phyloP scores from a whole-genome alignment of 1,140 invertebrate genomes.

The Leptonema lineaticorne region DNA sequence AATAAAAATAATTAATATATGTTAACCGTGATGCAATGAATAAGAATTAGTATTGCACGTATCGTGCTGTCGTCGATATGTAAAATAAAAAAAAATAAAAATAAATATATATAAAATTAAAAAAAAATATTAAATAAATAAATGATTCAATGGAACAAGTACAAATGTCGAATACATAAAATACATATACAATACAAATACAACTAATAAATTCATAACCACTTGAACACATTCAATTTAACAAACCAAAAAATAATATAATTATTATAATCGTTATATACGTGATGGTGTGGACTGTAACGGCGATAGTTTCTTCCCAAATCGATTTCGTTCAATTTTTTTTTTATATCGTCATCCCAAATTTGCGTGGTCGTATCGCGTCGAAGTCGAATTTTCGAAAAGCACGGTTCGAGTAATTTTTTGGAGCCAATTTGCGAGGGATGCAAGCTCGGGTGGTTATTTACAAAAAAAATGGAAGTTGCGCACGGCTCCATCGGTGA shows the following conservation, averaged over 20 bases:
- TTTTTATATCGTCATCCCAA: not conserved
- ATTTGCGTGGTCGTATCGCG: not conserved
- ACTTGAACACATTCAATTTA: too few species aligned
- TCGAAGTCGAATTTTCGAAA: not conserved
- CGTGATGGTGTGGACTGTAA: too few species aligned
- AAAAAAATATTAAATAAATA: too few species aligned
- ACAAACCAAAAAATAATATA: too few species aligned
- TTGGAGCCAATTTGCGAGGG: conserved; percentile 11
- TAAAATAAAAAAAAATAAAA: too few species aligned
- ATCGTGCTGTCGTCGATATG: conserved; percentile 1
- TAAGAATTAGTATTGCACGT: not conserved
- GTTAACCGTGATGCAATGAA: conserved; percentile 42
- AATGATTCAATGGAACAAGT: not conserved
- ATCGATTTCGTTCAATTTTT: conserved; percentile 6
- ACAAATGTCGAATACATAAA: not conserved
- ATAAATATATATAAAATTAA: too few species aligned
- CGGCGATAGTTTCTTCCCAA: not conserved
- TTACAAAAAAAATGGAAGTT: conserved; percentile 21
- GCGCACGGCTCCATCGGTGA: conserved; percentile 11
- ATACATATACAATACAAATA: not conserved
- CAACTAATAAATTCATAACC: not conserved
- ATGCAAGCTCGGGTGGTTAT: conserved; percentile 24
- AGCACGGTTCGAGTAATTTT: not conserved
- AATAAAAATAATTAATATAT: conserved; percentile 31
- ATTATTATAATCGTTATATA: too few species aligned